Evolutionary conservation across 2,797 vertebrate genomes (phyloP), one percentile per base, ranked within the genome.

Genomic region (Gallinago solitaria): DNA sequence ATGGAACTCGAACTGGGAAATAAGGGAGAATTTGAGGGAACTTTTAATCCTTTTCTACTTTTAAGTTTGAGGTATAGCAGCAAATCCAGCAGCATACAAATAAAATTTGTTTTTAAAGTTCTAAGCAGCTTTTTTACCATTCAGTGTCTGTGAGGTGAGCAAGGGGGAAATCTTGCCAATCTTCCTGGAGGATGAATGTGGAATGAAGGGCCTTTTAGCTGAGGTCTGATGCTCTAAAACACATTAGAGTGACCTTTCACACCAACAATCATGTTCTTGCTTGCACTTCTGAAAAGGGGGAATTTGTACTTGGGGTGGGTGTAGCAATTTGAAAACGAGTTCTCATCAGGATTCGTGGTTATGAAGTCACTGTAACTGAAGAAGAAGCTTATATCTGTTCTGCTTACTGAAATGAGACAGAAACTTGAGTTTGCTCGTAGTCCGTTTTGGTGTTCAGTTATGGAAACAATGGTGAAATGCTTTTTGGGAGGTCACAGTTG

Each of bases 191-290:
- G 48, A 28, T 5, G 2, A n/a, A 13, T 4, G 6, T 32, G 78
- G 28, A n/a, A 19, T 4, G 27, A 51, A 67, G 14, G 48, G 11
- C 4, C 28, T 30, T 80, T 48, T 48, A 78, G 45, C 39, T 67
- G 75, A 59, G 32, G 3, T 27, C 27, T 85, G 81, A 16, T 28
- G 30, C 59, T 63, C 43, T 76, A 6, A 20, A 68, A 5, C 11
- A 15, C 16, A 1, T 43, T 16, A 19, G 21, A 25, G 51, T 20
- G 59, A 5, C 4, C 12, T 21, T 71, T 41, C 32, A 27, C 25
- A 24, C 16, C 21, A 8, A 1, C 47, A 63, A 3, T 12, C 39
- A 4, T 0, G 0, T 27, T 69, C 45, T 18, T 25, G 35, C 32
- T 33, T 50, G 18, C 30, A 6, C 12, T 48, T 15, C 30, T 32